Percentiles rank a stretch among this genome's conserved stretches.
phyloP scores from a whole-genome alignment of 2,113 vertebrate species.

The Eurypyga helias region DNA sequence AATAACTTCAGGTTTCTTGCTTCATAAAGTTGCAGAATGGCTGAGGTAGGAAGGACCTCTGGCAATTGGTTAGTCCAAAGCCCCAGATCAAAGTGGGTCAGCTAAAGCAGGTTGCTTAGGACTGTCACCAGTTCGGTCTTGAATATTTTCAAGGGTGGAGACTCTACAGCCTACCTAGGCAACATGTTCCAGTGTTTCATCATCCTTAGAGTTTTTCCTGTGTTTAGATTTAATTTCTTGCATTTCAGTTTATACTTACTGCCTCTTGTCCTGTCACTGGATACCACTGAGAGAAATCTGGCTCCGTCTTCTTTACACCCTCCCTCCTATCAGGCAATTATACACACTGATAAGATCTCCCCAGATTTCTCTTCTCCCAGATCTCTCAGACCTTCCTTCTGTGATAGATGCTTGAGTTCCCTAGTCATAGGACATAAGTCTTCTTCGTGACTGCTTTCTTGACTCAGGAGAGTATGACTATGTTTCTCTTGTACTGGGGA shows the following conservation, averaged over 20 bases:
- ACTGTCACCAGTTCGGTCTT: neutral
- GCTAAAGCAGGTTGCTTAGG: neutral
- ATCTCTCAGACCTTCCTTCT: neutral
- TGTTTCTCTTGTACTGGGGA: neutral
- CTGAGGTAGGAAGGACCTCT: neutral
- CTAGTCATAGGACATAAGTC: neutral
- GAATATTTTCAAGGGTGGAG: neutral
- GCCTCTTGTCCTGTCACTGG: no score
- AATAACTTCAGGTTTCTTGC: neutral
- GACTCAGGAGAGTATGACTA: accelerated
- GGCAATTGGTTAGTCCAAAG: neutral
- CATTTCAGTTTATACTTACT: no score
- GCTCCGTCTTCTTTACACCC: neutral
- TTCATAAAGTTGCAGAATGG: neutral
- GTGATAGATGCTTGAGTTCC: neutral
- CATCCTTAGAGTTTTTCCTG: no score
- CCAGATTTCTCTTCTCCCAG: neutral
- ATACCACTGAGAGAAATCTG: no score
- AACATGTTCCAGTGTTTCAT: no score
- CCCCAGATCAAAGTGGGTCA: neutral
- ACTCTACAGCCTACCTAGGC: no score
- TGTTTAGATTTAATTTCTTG: no score
- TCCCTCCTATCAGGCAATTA: neutral
- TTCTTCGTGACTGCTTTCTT: neutral
- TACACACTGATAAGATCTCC: neutral